These are phyloP conservation scores for Porites cylindrica DNA, from an alignment of 92 coral and sea anemone genomes.

Conservation along the genomic window DNA sequence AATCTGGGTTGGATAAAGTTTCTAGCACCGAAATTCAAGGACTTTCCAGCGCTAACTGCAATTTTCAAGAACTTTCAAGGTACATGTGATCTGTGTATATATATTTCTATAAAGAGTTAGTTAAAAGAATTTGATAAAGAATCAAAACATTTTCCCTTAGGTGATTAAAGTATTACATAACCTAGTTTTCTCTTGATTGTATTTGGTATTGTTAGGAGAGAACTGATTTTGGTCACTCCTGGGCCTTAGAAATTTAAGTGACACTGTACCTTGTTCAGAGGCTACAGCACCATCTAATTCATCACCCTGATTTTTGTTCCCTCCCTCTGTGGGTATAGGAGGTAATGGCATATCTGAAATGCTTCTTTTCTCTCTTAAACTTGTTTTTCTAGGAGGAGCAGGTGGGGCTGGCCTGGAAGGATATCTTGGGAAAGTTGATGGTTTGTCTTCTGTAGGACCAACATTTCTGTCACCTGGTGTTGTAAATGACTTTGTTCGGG, in stretches of 20 bases:
- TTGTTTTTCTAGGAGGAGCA: conserved; percentile 20
- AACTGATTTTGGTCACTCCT: no score
- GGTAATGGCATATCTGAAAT: conserved; percentile 12
- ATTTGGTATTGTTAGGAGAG: no score
- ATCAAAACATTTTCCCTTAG: no score
- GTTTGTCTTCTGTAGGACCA: not conserved
- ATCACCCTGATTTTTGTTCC: not conserved
- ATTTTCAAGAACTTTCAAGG: no score
- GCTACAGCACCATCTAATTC: not conserved
- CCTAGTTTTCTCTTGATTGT: no score
- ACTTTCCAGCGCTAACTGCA: no score
- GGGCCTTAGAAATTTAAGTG: not conserved
- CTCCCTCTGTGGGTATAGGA: not conserved
- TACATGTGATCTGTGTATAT: no score
- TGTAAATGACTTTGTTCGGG: conserved; percentile 38
- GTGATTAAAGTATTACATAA: no score
- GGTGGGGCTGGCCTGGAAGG: conserved; percentile 5
- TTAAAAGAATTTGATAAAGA: no score
- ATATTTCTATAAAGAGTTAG: no score
- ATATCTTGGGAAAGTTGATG: conserved; percentile 31
- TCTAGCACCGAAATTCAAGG: no score
- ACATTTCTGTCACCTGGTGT: not conserved
- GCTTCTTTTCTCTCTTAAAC: not conserved
- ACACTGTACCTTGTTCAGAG: conserved; percentile 12
- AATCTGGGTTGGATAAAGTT: no score